phyloP scores from a whole-genome alignment of 2,113 vertebrate genomes.

The Podarcis muralis region DNA sequence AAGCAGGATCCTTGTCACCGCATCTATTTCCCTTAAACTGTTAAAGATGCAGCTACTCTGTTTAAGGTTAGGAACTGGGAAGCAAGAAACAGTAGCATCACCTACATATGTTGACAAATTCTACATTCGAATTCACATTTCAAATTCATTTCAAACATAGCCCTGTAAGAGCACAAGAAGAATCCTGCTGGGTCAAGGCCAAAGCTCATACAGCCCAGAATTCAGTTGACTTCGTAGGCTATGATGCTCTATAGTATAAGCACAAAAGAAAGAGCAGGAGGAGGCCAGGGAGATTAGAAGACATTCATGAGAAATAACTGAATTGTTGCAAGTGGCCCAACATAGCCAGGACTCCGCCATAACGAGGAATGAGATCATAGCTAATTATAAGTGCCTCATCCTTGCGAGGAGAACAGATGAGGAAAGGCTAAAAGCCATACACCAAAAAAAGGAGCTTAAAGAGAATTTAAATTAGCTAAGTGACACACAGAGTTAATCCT shows the following conservation, averaged over 20 bases:
- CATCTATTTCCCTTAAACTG: neutral
- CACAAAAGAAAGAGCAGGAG: neutral
- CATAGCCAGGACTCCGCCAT: slow-evolving; percentile 6
- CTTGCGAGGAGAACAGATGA: slow-evolving; percentile 6
- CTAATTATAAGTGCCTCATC: slow-evolving; percentile 44
- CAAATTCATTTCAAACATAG: too few relatives aligned
- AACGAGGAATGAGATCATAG: slow-evolving; percentile 41
- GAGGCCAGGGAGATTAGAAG: neutral
- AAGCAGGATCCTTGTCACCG: neutral
- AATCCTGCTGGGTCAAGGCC: too few relatives aligned
- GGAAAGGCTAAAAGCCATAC: slow-evolving; percentile 31
- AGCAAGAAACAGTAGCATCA: neutral
- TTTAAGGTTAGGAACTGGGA: neutral
- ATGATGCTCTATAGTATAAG: neutral
- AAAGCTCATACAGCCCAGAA: too few relatives aligned
- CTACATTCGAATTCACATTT: too few relatives aligned
- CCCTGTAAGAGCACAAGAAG: too few relatives aligned
- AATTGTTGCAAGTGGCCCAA: slow-evolving; percentile 2
- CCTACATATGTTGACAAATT: too few relatives aligned
- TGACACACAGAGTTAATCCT: slow-evolving; percentile 34
- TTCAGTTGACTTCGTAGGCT: neutral
- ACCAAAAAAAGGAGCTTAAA: slow-evolving; percentile 44
- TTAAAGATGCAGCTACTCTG: neutral
- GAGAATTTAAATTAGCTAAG: slow-evolving; percentile 43
- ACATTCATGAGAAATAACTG: neutral